Base-by-base conservation (phyloP, 2,797 vertebrate species). In the Heteromormyrus szaboi region DNA sequence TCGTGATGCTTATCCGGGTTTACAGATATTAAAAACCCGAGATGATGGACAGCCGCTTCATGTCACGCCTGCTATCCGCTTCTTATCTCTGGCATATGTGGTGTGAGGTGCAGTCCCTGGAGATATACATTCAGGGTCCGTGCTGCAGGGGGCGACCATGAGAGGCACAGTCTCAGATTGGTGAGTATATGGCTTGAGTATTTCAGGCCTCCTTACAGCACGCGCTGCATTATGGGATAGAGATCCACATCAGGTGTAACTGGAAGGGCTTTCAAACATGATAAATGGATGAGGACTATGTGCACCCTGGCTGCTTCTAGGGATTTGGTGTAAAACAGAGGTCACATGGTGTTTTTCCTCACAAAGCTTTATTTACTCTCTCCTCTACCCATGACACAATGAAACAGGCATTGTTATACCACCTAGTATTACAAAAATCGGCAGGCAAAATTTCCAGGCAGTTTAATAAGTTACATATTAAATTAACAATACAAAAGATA, bases 391-490 rank as follows among this genome's bases (percentile, higher is more conserved):
- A 41, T 5, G 56, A 76, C 33, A 89, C 88, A 29, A 76, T 88
- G 88, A 83, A 84, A 90, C 90, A 92, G 87, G 90, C 90, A 92
- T 90, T 83, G 88, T 92, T 93, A 90, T 89, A 91, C 92, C 90
- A 91, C 94, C 92, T 93, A 89, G 87, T 91, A 92, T 91, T 92
- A 95, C 94, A 94, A 92, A 92, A 90, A 94, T 94, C 94, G 93
- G 94, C 95, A 96, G 94, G 93, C 94, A 94, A 91, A 92, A 95
- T 93, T 95, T 92, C 88, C 91, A 95, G 94, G 94, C 95, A 54
- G 92, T 92, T 88, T 65, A 91, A 91, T 84, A 90, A 90, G 53
- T 87, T 89, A 92, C 90, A 93, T 33, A 81, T 89, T 94, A 93
- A 94, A 94, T 93, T 93, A 89, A 93, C 92, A 92, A 90, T 94